Conservation (phyloP, 1,140 invertebrate species). For the Caenorhabditis elegans region WBcel235 BX284606.5:13152001-13152500, state of each 20-base stretch:
- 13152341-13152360: too few species aligned
- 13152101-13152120: not conserved
- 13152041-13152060: not conserved
- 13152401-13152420: not conserved
- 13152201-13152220: not conserved
- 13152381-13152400: not conserved
- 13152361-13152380: not conserved
- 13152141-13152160: not conserved
- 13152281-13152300: not conserved
- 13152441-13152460: not conserved
- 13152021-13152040: not conserved
- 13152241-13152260: not conserved
- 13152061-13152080: not conserved
- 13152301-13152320: not conserved
- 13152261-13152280: not conserved
- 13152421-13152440: not conserved
- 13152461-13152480: not conserved
- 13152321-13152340: too few species aligned
- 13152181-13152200: not conserved
- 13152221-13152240: not conserved
- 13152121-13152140: not conserved
- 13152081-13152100: not conserved
- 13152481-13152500: too few species aligned
- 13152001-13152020: not conserved
- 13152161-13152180: not conserved